Percentiles rank a stretch among this genome's conserved stretches.
phyloP scores from a whole-genome alignment of 2,888 invertebrate species.

The Mesochorus sp. region DNA sequence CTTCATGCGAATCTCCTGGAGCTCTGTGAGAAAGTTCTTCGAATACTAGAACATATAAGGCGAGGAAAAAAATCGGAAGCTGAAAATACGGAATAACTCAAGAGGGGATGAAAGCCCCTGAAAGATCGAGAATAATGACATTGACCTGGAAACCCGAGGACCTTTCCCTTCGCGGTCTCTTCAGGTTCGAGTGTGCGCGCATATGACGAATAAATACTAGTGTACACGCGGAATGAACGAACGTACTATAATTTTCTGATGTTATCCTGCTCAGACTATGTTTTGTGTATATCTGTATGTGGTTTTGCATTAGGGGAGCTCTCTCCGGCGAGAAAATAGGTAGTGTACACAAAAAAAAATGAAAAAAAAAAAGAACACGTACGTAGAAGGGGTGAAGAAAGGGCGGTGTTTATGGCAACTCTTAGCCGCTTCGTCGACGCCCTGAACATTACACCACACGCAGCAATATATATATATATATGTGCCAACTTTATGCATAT shows the following conservation, averaged over 20 bases:
- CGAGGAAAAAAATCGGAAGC: background rate
- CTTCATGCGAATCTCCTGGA: no score
- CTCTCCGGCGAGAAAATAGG: conserved; percentile 1
- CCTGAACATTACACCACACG: conserved; percentile 40
- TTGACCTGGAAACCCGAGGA: conserved; percentile 15
- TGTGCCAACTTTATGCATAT: background rate
- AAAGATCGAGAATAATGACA: conserved; percentile 16
- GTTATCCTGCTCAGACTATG: background rate
- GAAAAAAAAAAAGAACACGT: conserved; percentile 34
- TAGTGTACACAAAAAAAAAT: conserved; percentile 35
- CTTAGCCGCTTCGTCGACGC: conserved; percentile 50
- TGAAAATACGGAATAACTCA: conserved; percentile 6
- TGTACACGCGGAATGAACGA: background rate
- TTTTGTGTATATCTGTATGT: background rate
- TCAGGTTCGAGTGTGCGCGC: background rate
- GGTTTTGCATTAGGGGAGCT: conserved; percentile 26
- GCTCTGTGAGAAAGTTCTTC: background rate
- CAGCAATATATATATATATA: background rate
- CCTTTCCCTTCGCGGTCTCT: background rate
- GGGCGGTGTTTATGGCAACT: conserved; percentile 52
- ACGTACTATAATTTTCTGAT: conserved; percentile 7
- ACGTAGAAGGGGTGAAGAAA: conserved; percentile 38
- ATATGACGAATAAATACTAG: conserved; percentile 1
- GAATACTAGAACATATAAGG: background rate
- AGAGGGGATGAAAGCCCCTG: background rate